Evolutionary conservation across 2,113 vertebrate genomes (phyloP).

Genomic region (Arenaria interpres): DNA sequence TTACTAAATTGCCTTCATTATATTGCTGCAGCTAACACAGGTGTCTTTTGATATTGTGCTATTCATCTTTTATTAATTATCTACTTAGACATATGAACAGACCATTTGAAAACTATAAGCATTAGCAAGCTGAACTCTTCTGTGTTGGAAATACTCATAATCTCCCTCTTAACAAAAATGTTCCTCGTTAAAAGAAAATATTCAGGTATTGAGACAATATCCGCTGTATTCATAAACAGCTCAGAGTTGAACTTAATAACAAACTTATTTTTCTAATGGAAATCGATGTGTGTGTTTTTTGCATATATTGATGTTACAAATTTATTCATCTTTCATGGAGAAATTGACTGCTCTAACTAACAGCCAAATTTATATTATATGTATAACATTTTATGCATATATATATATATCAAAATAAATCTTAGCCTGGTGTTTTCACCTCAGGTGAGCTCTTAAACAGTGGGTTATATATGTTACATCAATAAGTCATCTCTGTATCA

Average conservation of each 20-base stretch:
- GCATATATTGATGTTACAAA: not conserved
- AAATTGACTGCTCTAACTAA: not conserved
- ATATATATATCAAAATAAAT: not conserved
- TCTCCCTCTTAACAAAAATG: slow-evolving; percentile 31
- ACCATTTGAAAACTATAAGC: slow-evolving; percentile 38
- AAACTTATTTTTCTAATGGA: slow-evolving; percentile 12
- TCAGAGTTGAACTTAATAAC: not conserved
- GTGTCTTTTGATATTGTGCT: slow-evolving; percentile 62
- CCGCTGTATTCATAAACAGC: slow-evolving; percentile 18
- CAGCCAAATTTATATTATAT: not conserved
- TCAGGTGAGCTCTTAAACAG: not conserved
- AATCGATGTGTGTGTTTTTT: not conserved
- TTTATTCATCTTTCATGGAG: not conserved
- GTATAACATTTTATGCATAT: not conserved
- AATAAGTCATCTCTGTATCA: not conserved
- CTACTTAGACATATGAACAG: slow-evolving; percentile 64
- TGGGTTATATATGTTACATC: not conserved
- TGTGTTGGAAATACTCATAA: not conserved
- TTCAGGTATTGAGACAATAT: slow-evolving; percentile 29
- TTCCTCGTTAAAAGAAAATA: slow-evolving; percentile 21
- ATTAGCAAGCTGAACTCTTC: slow-evolving; percentile 29
- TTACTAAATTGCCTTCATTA: slow-evolving; percentile 74
- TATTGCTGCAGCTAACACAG: slow-evolving; percentile 65
- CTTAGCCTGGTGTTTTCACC: not conserved
- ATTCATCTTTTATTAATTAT: slow-evolving; percentile 72